phyloP scores from a whole-genome alignment of 2,113 vertebrate species.

The Dissostichus mawsoni region DNA sequence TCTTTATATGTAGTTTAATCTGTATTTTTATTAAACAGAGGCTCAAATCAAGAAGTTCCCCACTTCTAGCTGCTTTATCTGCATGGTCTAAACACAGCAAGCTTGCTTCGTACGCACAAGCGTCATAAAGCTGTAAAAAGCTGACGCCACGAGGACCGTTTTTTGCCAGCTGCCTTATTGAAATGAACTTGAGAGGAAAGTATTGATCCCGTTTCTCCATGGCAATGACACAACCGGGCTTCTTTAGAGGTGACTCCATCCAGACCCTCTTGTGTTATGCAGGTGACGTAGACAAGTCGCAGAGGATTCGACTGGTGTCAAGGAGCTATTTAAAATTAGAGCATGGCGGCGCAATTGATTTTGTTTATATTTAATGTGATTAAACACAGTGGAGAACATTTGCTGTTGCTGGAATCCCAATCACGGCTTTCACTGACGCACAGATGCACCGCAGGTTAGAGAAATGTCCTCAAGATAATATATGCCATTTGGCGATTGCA shows the following conservation, averaged over 20 bases:
- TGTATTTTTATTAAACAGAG: not conserved
- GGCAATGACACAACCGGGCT: slow-evolving; percentile 72
- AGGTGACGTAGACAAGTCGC: slow-evolving; percentile 47
- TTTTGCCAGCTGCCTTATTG: slow-evolving; percentile 70
- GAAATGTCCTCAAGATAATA: slow-evolving; percentile 61
- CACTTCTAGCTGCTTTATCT: slow-evolving; percentile 25
- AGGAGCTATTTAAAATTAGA: slow-evolving; percentile 66
- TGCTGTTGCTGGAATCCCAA: slow-evolving; percentile 59
- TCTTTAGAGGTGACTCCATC: slow-evolving; percentile 74
- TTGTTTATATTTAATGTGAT: slow-evolving; percentile 65
- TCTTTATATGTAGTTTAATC: slow-evolving; percentile 15
- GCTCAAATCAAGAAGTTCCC: slow-evolving; percentile 4
- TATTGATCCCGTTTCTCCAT: slow-evolving; percentile 71
- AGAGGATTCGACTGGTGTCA: slow-evolving; percentile 60
- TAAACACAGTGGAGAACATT: slow-evolving; percentile 48
- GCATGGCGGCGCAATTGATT: slow-evolving; percentile 54
- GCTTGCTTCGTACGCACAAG: slow-evolving; percentile 33
- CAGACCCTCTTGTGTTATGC: slow-evolving; percentile 53
- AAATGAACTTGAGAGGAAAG: slow-evolving; percentile 80
- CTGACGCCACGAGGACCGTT: slow-evolving; percentile 63
- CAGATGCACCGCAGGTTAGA: slow-evolving; percentile 34
- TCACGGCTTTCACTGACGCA: slow-evolving; percentile 30
- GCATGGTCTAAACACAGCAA: slow-evolving; percentile 9
- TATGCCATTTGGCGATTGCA: slow-evolving; percentile 65
- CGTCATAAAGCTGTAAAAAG: slow-evolving; percentile 62